Base-by-base conservation (phyloP, 35 echinoderm and acorn worm species). In the Strongylocentrotus purpuratus region DNA sequence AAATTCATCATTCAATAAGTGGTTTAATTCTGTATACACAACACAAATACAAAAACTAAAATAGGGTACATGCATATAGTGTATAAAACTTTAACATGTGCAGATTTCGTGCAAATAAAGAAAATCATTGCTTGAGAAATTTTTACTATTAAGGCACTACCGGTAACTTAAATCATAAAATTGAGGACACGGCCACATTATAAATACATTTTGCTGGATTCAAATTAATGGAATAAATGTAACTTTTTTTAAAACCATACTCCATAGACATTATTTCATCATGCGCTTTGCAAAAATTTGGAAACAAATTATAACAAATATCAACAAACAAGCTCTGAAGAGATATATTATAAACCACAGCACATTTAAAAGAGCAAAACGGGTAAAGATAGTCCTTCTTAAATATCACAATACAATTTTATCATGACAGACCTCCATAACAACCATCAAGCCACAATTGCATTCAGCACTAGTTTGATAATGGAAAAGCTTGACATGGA, bases 1-100 rank as follows among this genome's bases (percentile, higher is more conserved):
- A 96, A 97, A 96, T 93, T 99, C 98, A 95, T 95, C 92, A 96
- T 95, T 94, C 90, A 99, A 94, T 60, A 99, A 93, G 88, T 94
- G 88, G 95, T 97, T 85, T 93, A 99, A 87, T 33, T 96, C 98
- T 99, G 96, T 33, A 96, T 85, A 85, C 91, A 94, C 90, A 47
- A 96, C 58, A 97, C 92, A 94, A 92, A 95, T 31, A 89, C 33
- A 33, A 89, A 1, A 78, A 89, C 45, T 94, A 4, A 94, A 55
- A 33, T 94, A 46, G 25, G 31, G 31, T 33, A 94, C 46, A 94
- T 48, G 33, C 88, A 91, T 46, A 91, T 20, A 48, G 31, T 46
- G 46, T 41, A 91, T 6, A 91, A 32, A 35, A 32, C 88, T 46
- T 20, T 91, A 35, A 46, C 33, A 78, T 78, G 22, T 28, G 28